A percentile compares a stretch with the other conserved stretches of the same genome.
These are phyloP conservation scores for Microctenopoma steveboyesi DNA, from an alignment of 2,797 vertebrate genomes.

Conservation along the genomic window DNA sequence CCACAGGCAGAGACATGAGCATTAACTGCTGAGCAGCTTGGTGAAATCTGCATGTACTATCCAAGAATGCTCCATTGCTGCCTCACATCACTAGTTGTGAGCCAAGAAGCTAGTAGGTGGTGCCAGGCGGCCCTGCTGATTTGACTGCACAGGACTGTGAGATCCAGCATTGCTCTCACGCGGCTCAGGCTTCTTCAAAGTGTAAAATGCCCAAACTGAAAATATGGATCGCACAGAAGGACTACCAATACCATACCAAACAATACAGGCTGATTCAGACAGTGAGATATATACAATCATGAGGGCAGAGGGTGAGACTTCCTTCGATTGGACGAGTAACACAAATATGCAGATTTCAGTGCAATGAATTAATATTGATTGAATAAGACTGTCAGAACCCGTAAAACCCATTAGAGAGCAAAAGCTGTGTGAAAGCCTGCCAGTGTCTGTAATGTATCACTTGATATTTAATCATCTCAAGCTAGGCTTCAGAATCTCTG, in stretches of 20 bases:
- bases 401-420: neutral
- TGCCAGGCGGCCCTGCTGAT: conserved; percentile 33
- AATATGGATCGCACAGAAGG: conserved; percentile 25
- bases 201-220: conserved; percentile 8
- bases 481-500: neutral
- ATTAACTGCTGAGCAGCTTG: conserved; percentile 11
- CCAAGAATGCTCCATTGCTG: conserved; percentile 8
- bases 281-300: neutral
- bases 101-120: conserved; percentile 44
- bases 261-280: conserved; percentile 4
- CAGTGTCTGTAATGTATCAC: neutral
- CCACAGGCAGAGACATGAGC: neutral
- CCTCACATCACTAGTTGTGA: conserved; percentile 10
- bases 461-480: neutral
- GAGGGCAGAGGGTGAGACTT: neutral
- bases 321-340: neutral
- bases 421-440: neutral
- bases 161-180: conserved; percentile 20
- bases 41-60: conserved; percentile 25
- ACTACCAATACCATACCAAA: conserved; percentile 18
- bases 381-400: neutral
- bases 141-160: conserved; percentile 29
- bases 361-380: conserved; percentile 6
- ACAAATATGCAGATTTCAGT: neutral
- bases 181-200: conserved; percentile 43